Conservation (phyloP, 2,113 vertebrate genomes). For the Geococcyx californianus region DNA sequence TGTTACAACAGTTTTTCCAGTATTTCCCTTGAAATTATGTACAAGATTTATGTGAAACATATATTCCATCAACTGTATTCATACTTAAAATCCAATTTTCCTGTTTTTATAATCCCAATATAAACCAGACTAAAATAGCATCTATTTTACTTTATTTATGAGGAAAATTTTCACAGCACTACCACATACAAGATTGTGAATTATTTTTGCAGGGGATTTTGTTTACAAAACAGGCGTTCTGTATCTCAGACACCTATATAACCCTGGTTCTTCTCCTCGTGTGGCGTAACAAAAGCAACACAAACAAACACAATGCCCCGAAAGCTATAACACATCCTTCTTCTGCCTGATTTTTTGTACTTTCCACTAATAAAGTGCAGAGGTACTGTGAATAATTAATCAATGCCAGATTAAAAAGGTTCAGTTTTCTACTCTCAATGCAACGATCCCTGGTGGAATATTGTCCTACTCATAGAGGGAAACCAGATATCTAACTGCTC, state of each 20-base stretch:
- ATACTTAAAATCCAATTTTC: not conserved
- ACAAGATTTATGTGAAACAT: not conserved
- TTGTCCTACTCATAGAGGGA: not conserved
- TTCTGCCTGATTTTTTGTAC: not conserved
- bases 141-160: not conserved
- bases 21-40: not conserved
- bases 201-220: not conserved
- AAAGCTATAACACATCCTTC: not conserved
- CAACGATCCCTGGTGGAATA: not conserved
- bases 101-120: not conserved
- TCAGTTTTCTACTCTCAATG: not conserved
- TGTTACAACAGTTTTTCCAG: not conserved
- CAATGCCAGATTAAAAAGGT: not conserved
- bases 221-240: not conserved
- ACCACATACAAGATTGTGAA: not conserved
- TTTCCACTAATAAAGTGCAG: not conserved
- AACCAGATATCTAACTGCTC: accelerated
- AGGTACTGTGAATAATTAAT: not conserved
- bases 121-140: not conserved
- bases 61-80: not conserved
- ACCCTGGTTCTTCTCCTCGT: not conserved
- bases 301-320: not conserved
- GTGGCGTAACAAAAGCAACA: no score
- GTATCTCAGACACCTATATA: not conserved
- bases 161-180: not conserved